Percentiles rank a stretch among this genome's conserved stretches.
Evolutionary conservation across 2,113 vertebrate genomes (phyloP).

Genomic region (Paracanthobrama guichenoti): DNA sequence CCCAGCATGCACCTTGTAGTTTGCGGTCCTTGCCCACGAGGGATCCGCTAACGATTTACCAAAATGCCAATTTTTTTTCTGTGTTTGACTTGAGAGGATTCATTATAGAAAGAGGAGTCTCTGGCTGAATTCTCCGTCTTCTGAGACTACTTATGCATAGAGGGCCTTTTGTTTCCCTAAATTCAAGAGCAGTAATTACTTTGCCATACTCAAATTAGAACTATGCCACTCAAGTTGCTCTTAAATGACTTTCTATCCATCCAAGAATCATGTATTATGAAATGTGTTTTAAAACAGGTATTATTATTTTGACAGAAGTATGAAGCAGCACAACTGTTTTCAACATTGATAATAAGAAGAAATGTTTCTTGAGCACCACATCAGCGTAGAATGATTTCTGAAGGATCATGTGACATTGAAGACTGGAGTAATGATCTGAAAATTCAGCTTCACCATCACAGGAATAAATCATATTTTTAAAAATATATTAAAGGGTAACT

Average conservation of each 20-base stretch:
- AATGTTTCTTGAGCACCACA: not conserved
- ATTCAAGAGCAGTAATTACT: not conserved
- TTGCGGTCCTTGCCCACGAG: slow-evolving; percentile 55
- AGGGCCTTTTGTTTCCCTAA: slow-evolving; percentile 4
- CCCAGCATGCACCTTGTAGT: slow-evolving; percentile 62
- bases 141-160: not conserved
- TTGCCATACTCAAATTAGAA: not conserved
- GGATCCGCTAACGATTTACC: slow-evolving; percentile 60
- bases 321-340: not conserved
- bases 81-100: slow-evolving; percentile 5
- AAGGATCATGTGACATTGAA: not conserved
- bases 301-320: not conserved
- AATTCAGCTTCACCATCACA: not conserved
- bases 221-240: not conserved
- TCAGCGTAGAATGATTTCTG: not conserved
- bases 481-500: too few species aligned
- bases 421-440: not conserved
- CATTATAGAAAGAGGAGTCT: not conserved
- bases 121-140: not conserved
- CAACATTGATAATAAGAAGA: not conserved
- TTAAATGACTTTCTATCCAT: not conserved
- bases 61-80: not conserved
- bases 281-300: not conserved
- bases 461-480: not conserved
- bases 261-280: not conserved